A percentile compares a stretch with the other conserved stretches of the same genome.
phyloP scores from a whole-genome alignment of 2,888 invertebrate genomes.

The Strigamia transsilvanica region DNA sequence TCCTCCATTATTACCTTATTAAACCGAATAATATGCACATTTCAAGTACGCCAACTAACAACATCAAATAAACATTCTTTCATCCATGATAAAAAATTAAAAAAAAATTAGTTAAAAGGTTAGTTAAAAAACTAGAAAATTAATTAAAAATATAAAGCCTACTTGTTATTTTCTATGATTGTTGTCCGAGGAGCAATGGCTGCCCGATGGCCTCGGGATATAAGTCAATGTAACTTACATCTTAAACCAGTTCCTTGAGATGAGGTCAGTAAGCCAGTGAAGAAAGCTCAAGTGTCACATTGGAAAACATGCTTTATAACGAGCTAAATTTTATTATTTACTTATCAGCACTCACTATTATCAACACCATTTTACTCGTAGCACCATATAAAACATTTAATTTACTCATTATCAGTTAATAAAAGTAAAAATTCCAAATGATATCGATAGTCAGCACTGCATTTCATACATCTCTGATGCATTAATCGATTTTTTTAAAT shows the following conservation, averaged over 20 bases:
- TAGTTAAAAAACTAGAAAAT: background rate
- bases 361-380: background rate
- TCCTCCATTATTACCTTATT: too few relatives aligned
- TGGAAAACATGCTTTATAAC: constrained; percentile 7
- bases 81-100: too few relatives aligned
- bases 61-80: too few relatives aligned
- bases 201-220: constrained; percentile 23
- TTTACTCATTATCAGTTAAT: background rate
- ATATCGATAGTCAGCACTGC: too few relatives aligned
- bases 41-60: too few relatives aligned
- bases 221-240: constrained; percentile 49
- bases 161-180: constrained; percentile 36
- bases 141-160: background rate
- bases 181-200: constrained; percentile 37
- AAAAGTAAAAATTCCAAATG: background rate
- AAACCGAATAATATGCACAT: too few relatives aligned
- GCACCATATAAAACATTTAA: background rate
- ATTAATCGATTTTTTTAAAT: too few relatives aligned
- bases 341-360: background rate
- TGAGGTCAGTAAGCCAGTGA: constrained; percentile 49
- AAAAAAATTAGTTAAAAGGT: background rate
- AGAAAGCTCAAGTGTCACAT: constrained; percentile 41
- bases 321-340: background rate
- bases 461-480: too few relatives aligned
- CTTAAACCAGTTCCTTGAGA: constrained; percentile 40